Base-by-base conservation (phyloP, 2,113 vertebrate genomes). In the Phaethornis superciliosus region DNA sequence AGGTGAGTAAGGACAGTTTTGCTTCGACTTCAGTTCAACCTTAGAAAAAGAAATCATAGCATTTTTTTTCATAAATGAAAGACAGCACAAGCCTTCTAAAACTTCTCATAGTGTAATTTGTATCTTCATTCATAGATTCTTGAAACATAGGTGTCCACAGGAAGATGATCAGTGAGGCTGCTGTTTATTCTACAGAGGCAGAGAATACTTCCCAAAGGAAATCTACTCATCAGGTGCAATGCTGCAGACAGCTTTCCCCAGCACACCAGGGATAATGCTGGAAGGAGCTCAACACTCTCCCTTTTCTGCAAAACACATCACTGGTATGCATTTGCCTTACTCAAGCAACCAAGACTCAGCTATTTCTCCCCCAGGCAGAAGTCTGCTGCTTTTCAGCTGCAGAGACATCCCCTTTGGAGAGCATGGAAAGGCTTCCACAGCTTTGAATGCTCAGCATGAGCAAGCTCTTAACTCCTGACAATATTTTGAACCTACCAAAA, bases 401-500 rank as follows among this genome's bases (percentile, higher is more conserved):
- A 0, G 70, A 49, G 9, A 51, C 13, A 11, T 10, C 27, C 49
- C 47, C 47, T 56, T 46, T 64, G 54, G 54, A 69, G 35, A 33
- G 1, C 33, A 35, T 5, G 4, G 54, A 33, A 85, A 70, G 90
- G 28, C 24, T 80, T 37, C 59, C 26, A 37, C 0, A 0, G 52
- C 47, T 91, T 17, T 59, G 14, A 51, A 15, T 0, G 2, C 42
- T 64, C 68, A 77, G 56, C 62, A 71, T 40, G 13, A 91, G 49
- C 28, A 63, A 88, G 56, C 10, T 71, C 27, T 56, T 86, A 65
- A 37, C 64, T 54, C 81, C 42, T 23, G 40, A 47, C 23, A 55
- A 26, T 30, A 60, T 71, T 86, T 88, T 60, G 52, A 52, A 71
- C 28, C 32, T 58, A 47, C 60, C 47, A 85, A 88, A 94, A 88